A percentile compares a stretch with the other conserved stretches of the same genome.
phyloP scores from a whole-genome alignment of 2,113 vertebrate species.

The Lophius piscatorius region DNA sequence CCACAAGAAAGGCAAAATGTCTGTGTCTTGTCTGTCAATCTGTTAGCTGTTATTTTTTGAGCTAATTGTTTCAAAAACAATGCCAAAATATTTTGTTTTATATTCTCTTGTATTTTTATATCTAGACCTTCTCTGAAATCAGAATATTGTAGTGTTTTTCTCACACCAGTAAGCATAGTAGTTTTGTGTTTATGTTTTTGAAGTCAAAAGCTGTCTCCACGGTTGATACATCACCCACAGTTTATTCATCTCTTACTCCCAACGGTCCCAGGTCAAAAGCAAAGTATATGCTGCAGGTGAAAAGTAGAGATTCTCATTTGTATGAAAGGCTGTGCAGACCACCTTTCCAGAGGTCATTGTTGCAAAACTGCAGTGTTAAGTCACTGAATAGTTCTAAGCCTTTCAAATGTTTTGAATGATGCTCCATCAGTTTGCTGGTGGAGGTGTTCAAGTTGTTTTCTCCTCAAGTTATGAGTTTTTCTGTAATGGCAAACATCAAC shows the following conservation, averaged over 20 bases:
- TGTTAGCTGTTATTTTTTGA: conserved; percentile 27
- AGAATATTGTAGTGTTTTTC: too few species aligned
- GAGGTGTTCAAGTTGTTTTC: conserved; percentile 5
- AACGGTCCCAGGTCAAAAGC: too few species aligned
- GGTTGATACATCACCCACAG: too few species aligned
- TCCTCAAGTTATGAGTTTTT: conserved; percentile 12
- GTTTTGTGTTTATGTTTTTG: too few species aligned
- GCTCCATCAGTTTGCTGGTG: neutral
- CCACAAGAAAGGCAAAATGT: neutral
- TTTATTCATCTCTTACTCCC: too few species aligned
- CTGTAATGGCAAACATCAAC: conserved; percentile 24
- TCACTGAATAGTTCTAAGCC: neutral
- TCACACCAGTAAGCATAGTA: too few species aligned
- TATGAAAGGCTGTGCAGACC: too few species aligned
- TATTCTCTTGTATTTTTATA: conserved; percentile 64
- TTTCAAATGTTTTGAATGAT: conserved; percentile 8
- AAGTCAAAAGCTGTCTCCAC: too few species aligned
- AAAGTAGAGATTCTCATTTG: too few species aligned
- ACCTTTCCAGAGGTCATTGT: too few species aligned
- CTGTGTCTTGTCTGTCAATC: conserved; percentile 11
- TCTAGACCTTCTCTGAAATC: conserved; percentile 26
- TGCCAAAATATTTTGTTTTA: conserved; percentile 62
- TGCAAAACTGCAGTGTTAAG: too few species aligned
- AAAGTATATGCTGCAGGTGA: too few species aligned
- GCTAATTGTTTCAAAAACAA: conserved; percentile 28